phyloP scores from a whole-genome alignment of 2,888 invertebrate genomes.

The Tinea pellionella region DNA sequence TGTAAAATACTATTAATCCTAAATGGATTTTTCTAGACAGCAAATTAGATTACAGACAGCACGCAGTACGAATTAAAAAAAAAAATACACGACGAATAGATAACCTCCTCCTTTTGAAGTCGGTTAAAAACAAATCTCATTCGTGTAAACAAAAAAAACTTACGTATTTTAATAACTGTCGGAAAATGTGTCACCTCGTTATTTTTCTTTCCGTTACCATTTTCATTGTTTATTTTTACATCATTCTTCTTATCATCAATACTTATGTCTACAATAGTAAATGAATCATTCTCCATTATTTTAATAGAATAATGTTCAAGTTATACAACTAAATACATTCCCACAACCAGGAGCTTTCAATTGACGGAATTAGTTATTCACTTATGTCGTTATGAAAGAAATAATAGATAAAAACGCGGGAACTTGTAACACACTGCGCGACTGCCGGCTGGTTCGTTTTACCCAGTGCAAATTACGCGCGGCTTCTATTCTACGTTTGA shows the following conservation, averaged over 20 bases:
- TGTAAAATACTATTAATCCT: too few species aligned
- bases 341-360: constrained; percentile 12
- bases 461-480: background rate
- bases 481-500: constrained; percentile 13
- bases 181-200: constrained; percentile 33
- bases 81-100: too few species aligned
- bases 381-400: background rate
- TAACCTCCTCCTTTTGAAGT: too few species aligned
- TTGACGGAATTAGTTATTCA: constrained; percentile 16
- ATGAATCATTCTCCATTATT: constrained; percentile 49
- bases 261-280: constrained; percentile 48
- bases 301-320: constrained; percentile 1
- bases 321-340: background rate
- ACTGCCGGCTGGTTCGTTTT: background rate
- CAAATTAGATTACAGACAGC: too few species aligned
- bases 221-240: constrained; percentile 20
- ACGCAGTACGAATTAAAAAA: too few species aligned
- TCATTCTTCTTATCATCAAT: constrained; percentile 37
- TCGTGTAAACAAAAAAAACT: constrained; percentile 24
- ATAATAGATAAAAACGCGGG: constrained; percentile 23
- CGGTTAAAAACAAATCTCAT: too few species aligned
- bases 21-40: too few species aligned
- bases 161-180: constrained; percentile 52
- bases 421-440: constrained; percentile 17
- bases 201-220: constrained; percentile 25